These are phyloP conservation scores for Leptatherina wallacei DNA, from an alignment of 2,797 vertebrate genomes.

Conservation along the genomic window DNA sequence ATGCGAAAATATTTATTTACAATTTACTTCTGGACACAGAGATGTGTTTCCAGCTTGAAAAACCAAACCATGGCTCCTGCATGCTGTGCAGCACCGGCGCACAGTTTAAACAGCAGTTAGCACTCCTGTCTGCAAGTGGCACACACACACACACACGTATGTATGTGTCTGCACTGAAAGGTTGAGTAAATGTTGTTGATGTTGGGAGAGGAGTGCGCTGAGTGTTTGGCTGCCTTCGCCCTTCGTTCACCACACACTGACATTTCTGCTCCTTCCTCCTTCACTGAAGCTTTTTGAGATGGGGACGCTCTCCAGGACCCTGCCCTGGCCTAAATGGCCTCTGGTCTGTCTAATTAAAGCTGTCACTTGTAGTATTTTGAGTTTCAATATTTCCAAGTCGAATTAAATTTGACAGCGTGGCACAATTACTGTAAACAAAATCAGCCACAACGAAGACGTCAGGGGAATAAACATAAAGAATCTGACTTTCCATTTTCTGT, in stretches of 20 bases:
- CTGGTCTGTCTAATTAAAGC: constrained; percentile 63
- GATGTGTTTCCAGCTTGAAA: constrained; percentile 58
- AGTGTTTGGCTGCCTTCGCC: constrained; percentile 63
- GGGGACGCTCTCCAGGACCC: constrained; percentile 59
- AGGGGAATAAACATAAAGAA: constrained; percentile 33
- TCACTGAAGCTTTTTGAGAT: constrained; percentile 41
- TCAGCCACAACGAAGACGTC: constrained; percentile 19
- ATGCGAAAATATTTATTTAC: constrained; percentile 75
- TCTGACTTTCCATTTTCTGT: constrained; percentile 7
- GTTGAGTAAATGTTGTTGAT: constrained; percentile 68
- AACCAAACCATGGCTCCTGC: constrained; percentile 53
- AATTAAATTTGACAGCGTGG: constrained; percentile 49
- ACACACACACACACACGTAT: constrained; percentile 4
- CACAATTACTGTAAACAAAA: constrained; percentile 38
- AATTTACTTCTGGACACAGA: constrained; percentile 54
- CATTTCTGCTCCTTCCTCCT: constrained; percentile 63
- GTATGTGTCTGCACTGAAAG: constrained; percentile 47
- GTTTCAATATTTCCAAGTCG: constrained; percentile 23
- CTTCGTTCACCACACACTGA: constrained; percentile 58
- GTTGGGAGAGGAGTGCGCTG: constrained; percentile 59
- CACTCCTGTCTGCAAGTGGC: constrained; percentile 38
- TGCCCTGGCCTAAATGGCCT: constrained; percentile 46
- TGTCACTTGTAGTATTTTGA: constrained; percentile 50
- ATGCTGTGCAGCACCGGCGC: constrained; percentile 42
- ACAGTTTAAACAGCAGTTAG: constrained; percentile 72